Percentiles rank a stretch among this genome's conserved stretches.
Evolutionary conservation across 2,888 invertebrate species (phyloP).

Genomic region (Lasioglossum lativentre): DNA sequence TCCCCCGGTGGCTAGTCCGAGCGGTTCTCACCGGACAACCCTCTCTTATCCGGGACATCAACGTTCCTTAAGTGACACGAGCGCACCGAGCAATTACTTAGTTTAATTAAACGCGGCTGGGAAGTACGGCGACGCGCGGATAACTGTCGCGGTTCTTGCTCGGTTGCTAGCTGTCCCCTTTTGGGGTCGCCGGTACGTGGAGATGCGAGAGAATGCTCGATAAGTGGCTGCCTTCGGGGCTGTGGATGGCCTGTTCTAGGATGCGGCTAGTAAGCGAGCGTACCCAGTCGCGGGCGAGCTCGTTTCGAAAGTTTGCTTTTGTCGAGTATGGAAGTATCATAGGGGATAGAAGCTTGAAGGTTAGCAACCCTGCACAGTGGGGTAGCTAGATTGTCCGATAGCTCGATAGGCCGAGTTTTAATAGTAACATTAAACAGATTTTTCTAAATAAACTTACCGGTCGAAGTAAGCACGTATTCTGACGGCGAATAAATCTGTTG

Average conservation of each 20-base stretch:
- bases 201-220: background rate
- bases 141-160: background rate
- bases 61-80: conserved; percentile 1
- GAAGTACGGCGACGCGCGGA: background rate
- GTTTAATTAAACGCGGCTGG: background rate
- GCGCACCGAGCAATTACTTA: conserved; percentile 13
- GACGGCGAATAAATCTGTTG: too few relatives aligned
- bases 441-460: too few relatives aligned
- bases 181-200: background rate
- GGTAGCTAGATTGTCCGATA: background rate
- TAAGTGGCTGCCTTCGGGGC: background rate
- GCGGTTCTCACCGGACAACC: conserved; percentile 10
- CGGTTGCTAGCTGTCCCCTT: background rate
- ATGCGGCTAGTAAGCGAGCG: background rate
- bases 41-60: background rate
- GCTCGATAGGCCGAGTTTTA: too few relatives aligned
- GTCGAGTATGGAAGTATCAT: background rate
- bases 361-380: too few relatives aligned
- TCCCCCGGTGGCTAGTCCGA: background rate
- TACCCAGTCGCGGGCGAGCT: too few relatives aligned
- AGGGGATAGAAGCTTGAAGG: background rate
- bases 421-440: too few relatives aligned
- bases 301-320: background rate
- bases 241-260: background rate
- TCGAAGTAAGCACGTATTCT: too few relatives aligned